Base-by-base conservation (phyloP, 2,888 invertebrate species). In the Aphodius granarius region DNA sequence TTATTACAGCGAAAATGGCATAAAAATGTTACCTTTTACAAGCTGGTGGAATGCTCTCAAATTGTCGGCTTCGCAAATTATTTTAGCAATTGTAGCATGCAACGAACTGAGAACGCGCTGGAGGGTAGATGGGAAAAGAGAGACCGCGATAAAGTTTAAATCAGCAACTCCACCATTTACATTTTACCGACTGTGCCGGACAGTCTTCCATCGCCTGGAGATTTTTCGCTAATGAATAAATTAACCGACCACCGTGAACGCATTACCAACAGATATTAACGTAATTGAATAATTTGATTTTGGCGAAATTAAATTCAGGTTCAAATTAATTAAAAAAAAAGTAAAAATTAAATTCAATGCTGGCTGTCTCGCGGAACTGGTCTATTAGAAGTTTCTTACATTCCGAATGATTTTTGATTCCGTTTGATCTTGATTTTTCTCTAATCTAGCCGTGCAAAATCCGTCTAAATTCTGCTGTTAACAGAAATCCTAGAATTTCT, bases 251-350 rank as follows among this genome's bases (percentile, higher is more conserved):
- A n/a, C n/a, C 6, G 43, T 9, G 43, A 76, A 78, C 79, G 80
- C 79, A 81, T 82, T 81, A 82, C 81, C 80, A 80, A 81, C 80
- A 81, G 79, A n/a, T n/a, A 82, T 82, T 80, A 81, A 81, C 77
- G 79, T 82, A 81, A 82, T 82, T 81, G 80, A 79, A 81, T 81
- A 80, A 82, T 81, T 78, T n/a, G 80, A 81, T 77, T 81, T 79
- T 78, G 78, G 71, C 71, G 78, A 75, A 80, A 82, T 81, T 79
- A 76, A 80, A 82, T 82, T 80, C n/a, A n/a, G n/a, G n/a, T n/a
- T n/a, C n/a, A n/a, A n/a, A n/a, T n/a, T n/a, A n/a, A n/a, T n/a
- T n/a, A n/a, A n/a, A n/a, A n/a, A n/a, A n/a, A n/a, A n/a, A n/a
- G n/a, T n/a, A n/a, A n/a, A n/a, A n/a, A n/a, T n/a, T n/a, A n/a